phyloP scores from a whole-genome alignment of 2,888 invertebrate species.

The Ophion costatus region DNA sequence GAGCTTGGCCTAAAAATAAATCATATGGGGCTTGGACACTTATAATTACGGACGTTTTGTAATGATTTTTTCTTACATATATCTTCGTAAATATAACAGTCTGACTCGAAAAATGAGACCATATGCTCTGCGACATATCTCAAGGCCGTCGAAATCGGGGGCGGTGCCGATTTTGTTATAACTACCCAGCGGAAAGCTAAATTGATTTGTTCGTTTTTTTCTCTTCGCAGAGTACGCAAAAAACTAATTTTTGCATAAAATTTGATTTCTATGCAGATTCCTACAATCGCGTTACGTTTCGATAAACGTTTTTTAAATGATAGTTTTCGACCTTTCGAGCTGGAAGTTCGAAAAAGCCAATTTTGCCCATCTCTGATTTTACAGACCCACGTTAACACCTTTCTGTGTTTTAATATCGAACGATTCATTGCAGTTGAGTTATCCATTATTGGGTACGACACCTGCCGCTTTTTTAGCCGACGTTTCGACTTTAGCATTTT shows the following conservation, averaged over 20 bases:
- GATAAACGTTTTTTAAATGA: background rate
- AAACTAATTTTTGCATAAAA: background rate
- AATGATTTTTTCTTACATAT: background rate
- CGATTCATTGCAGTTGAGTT: constrained; percentile 11
- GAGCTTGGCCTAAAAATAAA: background rate
- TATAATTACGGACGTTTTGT: background rate
- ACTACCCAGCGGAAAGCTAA: background rate
- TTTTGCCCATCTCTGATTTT: constrained; percentile 6
- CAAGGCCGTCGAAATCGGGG: too few species aligned
- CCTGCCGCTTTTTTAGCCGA: constrained; percentile 26
- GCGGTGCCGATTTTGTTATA: background rate
- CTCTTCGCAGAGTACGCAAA: background rate
- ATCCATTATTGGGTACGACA: constrained; percentile 32
- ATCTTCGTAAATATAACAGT: background rate
- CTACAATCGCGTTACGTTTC: background rate
- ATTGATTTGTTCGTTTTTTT: constrained; percentile 5
- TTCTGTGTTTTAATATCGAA: background rate
- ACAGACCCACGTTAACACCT: too few species aligned
- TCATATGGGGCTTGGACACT: background rate
- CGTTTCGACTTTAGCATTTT: constrained; percentile 10
- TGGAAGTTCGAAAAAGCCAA: background rate
- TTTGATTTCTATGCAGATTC: background rate
- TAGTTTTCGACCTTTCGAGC: background rate
- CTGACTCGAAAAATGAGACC: background rate
- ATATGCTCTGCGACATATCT: background rate